Evolutionary conservation across 2,888 invertebrate genomes (phyloP), one percentile per base, ranked within the genome.

Genomic region (Euclidia mi): DNA sequence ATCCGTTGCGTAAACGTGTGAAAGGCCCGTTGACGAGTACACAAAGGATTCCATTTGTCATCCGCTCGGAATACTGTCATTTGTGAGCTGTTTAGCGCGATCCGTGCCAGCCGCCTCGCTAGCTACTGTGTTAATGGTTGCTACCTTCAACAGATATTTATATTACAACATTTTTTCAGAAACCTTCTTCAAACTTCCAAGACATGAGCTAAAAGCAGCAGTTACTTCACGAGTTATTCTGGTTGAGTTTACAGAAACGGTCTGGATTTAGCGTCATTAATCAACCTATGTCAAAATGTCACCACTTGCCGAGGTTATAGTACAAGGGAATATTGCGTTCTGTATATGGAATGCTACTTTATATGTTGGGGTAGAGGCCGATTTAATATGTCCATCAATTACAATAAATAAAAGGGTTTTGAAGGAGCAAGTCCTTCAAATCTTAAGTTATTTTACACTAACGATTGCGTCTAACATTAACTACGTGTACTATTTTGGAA

Each of bases 11-110:
- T 65, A 68, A 71, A 56, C 55, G 56, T 60, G 49, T 61, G 56
- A 62, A 67, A 65, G 45, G 49, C 18, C 43, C 56, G 46, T 58
- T 65, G 64, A 65, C 45, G 63, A 59, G 46, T 25, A 59, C 50
- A 67, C 53, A 66, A 71, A 61, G 46, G 63, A 64, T 60, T 44
- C 62, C 53, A 65, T 67, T 74, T 67, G 63, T 73, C 63, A 69
- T 57, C 64, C 28, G 46, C 35, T 56, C 43, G 48, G 51, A 56
- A 61, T 47, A 48, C 45, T 61, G 53, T 55, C 51, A 50, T 73
- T 71, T 56, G 45, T 55, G 50, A 52, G 52, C 48, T 57, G 52
- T 63, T 57, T 58, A 65, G 34, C 53, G 34, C 44, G 48, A 47
- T 25, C 25, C 34, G 53, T 18, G 29, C 15, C 41, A 25, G 17